Percentiles rank a stretch among this genome's conserved stretches.
These are phyloP conservation scores for Mesembrinibis cayennensis DNA, from an alignment of 2,113 vertebrate genomes.

Conservation along the genomic window DNA sequence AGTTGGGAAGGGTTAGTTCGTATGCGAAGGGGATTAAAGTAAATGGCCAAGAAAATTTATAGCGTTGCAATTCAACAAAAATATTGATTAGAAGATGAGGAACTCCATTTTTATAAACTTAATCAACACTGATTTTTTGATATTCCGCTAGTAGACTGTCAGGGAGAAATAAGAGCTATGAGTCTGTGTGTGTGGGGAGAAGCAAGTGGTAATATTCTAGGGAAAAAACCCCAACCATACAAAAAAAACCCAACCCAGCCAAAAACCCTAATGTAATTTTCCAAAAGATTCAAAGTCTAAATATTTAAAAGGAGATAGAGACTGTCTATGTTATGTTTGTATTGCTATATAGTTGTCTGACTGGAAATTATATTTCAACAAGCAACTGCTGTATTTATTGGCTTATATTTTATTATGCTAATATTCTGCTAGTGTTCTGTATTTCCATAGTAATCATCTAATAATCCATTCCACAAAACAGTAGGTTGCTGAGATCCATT, in stretches of 20 bases:
- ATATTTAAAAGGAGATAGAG: neutral
- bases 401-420: conserved; percentile 14
- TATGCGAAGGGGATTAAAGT: conserved; percentile 32
- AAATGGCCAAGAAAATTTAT: conserved; percentile 65
- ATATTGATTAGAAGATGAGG: conserved; percentile 65
- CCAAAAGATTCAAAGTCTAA: neutral
- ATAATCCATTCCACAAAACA: neutral
- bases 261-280: neutral
- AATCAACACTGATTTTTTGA: conserved; percentile 63
- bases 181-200: neutral
- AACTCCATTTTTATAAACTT: conserved; percentile 71
- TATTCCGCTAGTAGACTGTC: conserved; percentile 39
- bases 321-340: neutral
- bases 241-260: neutral
- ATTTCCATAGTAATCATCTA: conserved; percentile 22
- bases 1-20: conserved; percentile 17
- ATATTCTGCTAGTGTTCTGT: neutral
- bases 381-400: conserved; percentile 18
- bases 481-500: neutral
- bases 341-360: neutral
- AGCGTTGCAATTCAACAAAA: conserved; percentile 57
- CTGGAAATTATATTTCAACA: conserved; percentile 15
- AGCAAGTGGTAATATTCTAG: neutral
- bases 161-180: conserved; percentile 37
- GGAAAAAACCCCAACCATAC: rapidly evolving